Percentiles rank a stretch among this genome's conserved stretches.
Conservation (phyloP, 2,797 vertebrate species). For the Mormyrus proboscirostris region DNA sequence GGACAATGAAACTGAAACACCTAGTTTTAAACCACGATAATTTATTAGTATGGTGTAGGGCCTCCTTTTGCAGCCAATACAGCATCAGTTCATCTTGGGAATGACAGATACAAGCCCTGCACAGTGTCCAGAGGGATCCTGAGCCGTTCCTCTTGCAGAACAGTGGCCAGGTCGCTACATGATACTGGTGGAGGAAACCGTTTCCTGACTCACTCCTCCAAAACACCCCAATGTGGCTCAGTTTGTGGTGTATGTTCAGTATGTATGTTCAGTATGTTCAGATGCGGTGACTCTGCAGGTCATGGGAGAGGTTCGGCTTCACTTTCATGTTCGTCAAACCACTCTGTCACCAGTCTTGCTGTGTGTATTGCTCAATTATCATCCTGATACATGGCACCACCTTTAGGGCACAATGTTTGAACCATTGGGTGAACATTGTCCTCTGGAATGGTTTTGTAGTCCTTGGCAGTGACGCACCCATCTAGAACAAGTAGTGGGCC, state of each 20-base stretch:
- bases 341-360: neutral
- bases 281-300: neutral
- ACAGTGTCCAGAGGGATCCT: neutral
- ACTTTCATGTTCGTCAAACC: neutral
- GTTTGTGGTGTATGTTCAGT: neutral
- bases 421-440: neutral
- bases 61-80: neutral
- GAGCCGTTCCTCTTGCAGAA: neutral
- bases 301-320: neutral
- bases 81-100: neutral
- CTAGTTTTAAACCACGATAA: neutral
- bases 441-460: neutral
- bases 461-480: neutral
- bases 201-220: neutral
- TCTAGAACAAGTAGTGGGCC: neutral
- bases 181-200: neutral
- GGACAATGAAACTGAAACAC: neutral
- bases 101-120: neutral
- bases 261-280: neutral
- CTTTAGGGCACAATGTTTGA: neutral
- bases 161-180: neutral
- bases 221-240: neutral
- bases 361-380: neutral
- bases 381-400: neutral
- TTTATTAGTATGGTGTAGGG: neutral